Base-by-base conservation (phyloP, 2,888 invertebrate genomes). In the Acleris emargana region DNA sequence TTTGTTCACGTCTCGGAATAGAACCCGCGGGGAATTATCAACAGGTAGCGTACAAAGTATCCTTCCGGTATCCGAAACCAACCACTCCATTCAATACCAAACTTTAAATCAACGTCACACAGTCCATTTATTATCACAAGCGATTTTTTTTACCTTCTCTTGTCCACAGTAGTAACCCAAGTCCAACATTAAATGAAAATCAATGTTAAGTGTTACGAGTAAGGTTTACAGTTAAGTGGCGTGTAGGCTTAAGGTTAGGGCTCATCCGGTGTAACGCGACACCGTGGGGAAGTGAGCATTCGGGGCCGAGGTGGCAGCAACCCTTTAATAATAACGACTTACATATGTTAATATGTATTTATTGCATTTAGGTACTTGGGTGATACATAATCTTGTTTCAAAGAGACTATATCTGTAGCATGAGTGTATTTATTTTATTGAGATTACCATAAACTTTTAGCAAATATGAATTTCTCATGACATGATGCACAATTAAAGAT, bases 41-140 rank as follows among this genome's bases (percentile, higher is more conserved):
- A 90, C 91, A 91, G 91, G 91, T 91, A 91, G 89, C 84, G 78
- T 84, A 85, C 87, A 90, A 88, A 85, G 79, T 82, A 83, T 87
- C 81, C 91, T 91, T 91, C 91, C 91, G 89, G 91, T 83, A 86
- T 86, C 81, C 83, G 79, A 82, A 74, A 69, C 64, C 62, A 22
- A 52, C 25, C 43, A 25, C 11, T 1, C 54, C 68, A 62, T 42
- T 22, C 54, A 16, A 80, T 78, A 79, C 68, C 45, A 43, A n/a
- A 73, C 76, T 67, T 62, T 84, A 81, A n/a, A 13, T 38, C 0
- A 0, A 6, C 2, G 0, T 0, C 0, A 53, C 73, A 81, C 69
- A 75, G 76, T 70, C 52, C 22, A 75, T 61, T 72, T 69, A 78
- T 2, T n/a, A 52, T 55, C 55, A 43, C 49, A 16, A 25, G 1